Conservation (phyloP, 1,140 invertebrate genomes). For the Drosophila lini region DNA sequence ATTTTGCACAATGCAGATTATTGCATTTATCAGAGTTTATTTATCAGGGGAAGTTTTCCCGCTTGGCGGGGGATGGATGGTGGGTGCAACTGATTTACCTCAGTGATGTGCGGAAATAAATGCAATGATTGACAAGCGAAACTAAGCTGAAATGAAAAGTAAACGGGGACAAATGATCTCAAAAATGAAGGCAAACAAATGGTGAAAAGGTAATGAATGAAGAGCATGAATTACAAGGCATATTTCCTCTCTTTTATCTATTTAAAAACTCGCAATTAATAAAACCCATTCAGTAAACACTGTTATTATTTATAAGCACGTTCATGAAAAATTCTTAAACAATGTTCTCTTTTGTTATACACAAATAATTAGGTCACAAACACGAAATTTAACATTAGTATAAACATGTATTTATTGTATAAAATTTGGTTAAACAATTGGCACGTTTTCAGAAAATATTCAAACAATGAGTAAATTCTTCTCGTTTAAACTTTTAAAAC, state of each 20-base stretch:
- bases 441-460: not conserved
- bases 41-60: conserved; percentile 3
- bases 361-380: conserved; percentile 1
- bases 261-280: not conserved
- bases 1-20: conserved; percentile 67
- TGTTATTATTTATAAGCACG: not conserved
- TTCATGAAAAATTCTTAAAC: not conserved
- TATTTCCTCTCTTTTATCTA: not conserved
- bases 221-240: too few relatives aligned
- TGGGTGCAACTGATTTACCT: conserved; percentile 10
- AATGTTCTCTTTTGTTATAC: not conserved
- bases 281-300: not conserved
- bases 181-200: not conserved
- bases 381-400: not conserved
- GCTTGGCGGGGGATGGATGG: not conserved
- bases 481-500: not conserved
- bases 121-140: conserved; percentile 28
- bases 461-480: not conserved
- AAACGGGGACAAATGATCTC: not conserved
- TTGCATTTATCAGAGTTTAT: conserved; percentile 35
- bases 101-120: conserved; percentile 28
- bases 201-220: not conserved
- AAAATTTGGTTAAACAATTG: conserved; percentile 1
- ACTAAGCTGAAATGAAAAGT: conserved; percentile 5
- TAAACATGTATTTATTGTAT: not conserved